Base-by-base conservation (phyloP, 2,113 vertebrate species). In the Colossoma macropomum region DNA sequence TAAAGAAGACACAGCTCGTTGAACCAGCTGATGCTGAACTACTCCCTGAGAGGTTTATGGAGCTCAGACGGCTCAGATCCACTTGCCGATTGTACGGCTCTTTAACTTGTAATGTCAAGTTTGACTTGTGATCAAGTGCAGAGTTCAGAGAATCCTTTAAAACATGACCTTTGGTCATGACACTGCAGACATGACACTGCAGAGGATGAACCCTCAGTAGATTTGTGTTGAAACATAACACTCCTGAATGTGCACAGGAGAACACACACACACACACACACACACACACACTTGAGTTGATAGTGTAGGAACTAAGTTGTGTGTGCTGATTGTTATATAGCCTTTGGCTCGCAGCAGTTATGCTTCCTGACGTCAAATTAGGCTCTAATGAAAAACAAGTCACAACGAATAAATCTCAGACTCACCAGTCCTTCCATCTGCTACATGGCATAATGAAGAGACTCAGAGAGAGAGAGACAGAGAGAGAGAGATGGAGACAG, bases 371-470 rank as follows among this genome's bases (percentile, higher is more conserved):
- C 95, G 96, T 94, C 94, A 94, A 97, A 97, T 96, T 96, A 97
- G 94, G 92, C 93, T 93, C 92, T 97, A 97, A 97, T 96, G 94
- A 97, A 96, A 97, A 96, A 95, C 94, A 95, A 97, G 96, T 97
- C 96, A 96, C 93, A 96, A 95, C 94, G 95, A 97, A 96, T 97
- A 95, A 97, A 95, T 92, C 94, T 97, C 95, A 96, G 96, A 95
- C 94, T 91, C 87, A 91, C 93, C 95, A 95, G 88, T 86, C 94
- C 91, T 88, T 98, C 94, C 93, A 95, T 96, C 96, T 95, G 92
- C 91, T 94, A 93, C 93, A 94, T 88, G 86, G 91, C 92, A 94
- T 96, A 97, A 97, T 96, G 92, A 95, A 93, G 91, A 92, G 93
- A 85, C 80, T 93, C 91, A 92, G 90, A 93, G 92, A 86, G 54